These are phyloP conservation scores for Hephaestus fuliginosus DNA, from an alignment of 2,797 vertebrate species.

Conservation along the genomic window DNA sequence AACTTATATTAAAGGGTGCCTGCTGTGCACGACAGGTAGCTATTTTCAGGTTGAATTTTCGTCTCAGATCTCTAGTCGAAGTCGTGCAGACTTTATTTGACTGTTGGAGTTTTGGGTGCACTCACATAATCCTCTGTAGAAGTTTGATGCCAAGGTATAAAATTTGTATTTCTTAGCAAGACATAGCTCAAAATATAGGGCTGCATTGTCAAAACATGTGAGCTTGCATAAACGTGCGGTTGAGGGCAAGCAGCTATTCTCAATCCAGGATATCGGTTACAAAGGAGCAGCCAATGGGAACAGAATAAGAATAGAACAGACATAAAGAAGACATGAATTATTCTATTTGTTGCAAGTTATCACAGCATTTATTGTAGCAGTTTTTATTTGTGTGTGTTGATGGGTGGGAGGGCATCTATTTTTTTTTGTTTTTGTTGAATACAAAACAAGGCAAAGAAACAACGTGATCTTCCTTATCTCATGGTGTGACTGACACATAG, in stretches of 20 bases:
- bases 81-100: constrained; percentile 32
- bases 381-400: constrained; percentile 2
- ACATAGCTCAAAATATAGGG: not conserved
- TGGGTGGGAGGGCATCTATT: not conserved
- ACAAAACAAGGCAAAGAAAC: constrained; percentile 26
- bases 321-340: not conserved
- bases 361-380: not conserved
- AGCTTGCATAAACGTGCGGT: not conserved
- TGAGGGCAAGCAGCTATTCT: not conserved
- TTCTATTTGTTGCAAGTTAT: not conserved
- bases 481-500: constrained; percentile 20
- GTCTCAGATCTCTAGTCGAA: constrained; percentile 53
- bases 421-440: not conserved
- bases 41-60: constrained; percentile 69
- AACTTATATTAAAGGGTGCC: constrained; percentile 60
- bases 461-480: constrained; percentile 25
- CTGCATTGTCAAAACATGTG: not conserved
- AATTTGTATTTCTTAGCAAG: constrained; percentile 4
- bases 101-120: constrained; percentile 28
- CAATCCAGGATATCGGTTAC: not conserved
- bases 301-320: not conserved
- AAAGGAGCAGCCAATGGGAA: not conserved
- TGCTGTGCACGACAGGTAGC: constrained; percentile 64
- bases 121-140: constrained; percentile 36
- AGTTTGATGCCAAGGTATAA: constrained; percentile 29